Conservation (phyloP, 2,113 vertebrate species). For the Morphnarchus princeps region DNA sequence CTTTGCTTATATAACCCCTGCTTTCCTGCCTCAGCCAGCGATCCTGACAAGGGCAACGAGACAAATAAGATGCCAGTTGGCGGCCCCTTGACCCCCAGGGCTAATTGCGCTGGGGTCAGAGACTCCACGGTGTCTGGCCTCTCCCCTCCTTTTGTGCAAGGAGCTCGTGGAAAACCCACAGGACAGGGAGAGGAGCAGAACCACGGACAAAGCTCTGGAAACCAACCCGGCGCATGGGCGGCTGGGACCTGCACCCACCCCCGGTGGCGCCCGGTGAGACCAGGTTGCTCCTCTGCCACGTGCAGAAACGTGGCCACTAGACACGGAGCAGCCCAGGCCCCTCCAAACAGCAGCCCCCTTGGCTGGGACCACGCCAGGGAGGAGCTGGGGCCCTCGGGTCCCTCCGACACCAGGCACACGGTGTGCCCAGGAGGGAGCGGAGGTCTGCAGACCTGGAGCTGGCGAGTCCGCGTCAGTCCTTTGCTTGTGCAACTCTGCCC, state of each 20-base stretch:
- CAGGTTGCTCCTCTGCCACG: not conserved
- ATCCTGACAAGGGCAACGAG: not conserved
- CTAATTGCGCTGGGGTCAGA: not conserved
- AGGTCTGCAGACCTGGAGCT: not conserved
- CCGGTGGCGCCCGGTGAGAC: not conserved
- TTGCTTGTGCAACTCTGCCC: not conserved
- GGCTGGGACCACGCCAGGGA: not conserved
- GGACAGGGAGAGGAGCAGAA: not conserved
- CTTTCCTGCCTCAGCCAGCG: conserved; percentile 10
- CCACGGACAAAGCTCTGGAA: not conserved
- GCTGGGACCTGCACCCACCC: not conserved
- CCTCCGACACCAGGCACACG: rapidly evolving
- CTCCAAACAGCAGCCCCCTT: not conserved
- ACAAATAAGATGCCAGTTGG: not conserved
- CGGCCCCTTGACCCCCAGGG: not conserved
- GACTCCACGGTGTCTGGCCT: not conserved
- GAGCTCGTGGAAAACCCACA: not conserved
- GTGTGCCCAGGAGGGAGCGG: rapidly evolving
- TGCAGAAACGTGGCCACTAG: not conserved
- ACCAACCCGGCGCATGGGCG: not conserved
- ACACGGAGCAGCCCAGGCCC: not conserved
- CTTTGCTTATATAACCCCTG: conserved; percentile 6
- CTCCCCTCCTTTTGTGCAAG: not conserved
- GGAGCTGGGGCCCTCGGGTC: not conserved
- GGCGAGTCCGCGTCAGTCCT: not conserved